phyloP scores from a whole-genome alignment of 2,113 vertebrate genomes.

The Gorsachius goisagi region DNA sequence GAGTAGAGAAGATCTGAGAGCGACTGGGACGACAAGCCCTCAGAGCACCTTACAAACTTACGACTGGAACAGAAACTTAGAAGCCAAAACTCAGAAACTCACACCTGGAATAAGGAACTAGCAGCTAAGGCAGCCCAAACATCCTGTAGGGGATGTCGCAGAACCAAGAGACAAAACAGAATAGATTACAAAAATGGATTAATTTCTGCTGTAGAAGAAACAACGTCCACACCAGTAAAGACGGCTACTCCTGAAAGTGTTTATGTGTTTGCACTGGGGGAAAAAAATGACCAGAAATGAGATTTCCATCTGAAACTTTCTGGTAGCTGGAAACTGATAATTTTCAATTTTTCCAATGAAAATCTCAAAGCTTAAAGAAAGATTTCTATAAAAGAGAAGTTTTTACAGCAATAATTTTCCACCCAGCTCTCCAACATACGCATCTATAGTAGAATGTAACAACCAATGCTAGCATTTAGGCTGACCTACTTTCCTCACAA shows the following conservation, averaged over 20 bases:
- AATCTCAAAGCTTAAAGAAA: background rate
- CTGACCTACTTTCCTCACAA: background rate
- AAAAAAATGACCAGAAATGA: background rate
- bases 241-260: background rate
- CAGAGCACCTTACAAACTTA: background rate
- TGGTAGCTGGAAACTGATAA: background rate
- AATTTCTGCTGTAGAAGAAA: background rate
- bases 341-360: background rate
- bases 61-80: background rate
- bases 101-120: background rate
- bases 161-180: background rate
- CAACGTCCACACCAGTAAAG: background rate
- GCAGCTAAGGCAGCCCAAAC: background rate
- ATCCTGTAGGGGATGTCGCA: background rate
- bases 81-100: background rate
- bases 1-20: background rate
- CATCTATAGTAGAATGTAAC: background rate
- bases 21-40: background rate
- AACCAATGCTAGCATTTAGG: background rate
- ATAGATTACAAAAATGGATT: background rate
- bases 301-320: background rate
- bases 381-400: background rate
- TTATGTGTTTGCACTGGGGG: background rate
- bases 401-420: conserved; percentile 3
- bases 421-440: background rate